Base-by-base conservation (phyloP, 2,113 vertebrate genomes). In the Geothlypis trichas region DNA sequence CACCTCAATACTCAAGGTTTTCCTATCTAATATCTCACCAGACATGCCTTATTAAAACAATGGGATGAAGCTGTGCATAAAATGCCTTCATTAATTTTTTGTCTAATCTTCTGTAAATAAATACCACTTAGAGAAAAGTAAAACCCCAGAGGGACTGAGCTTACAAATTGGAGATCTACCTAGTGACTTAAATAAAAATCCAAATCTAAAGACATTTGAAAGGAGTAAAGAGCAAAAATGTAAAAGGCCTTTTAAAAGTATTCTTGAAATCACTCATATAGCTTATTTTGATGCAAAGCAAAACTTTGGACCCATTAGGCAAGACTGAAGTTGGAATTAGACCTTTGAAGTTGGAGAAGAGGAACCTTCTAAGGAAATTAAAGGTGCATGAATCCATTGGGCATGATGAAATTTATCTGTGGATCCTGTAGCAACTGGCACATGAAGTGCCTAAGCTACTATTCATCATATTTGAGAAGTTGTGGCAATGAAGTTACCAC, bases 301-400 rank as follows among this genome's bases (percentile, higher is more conserved):
- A 37, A 54, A 46, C 4, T 85, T 91, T 82, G 61, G 20, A 69
- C 58, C 17, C 23, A 10, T 82, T 73, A 73, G 31, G 17, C 4
- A 10, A 89, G 44, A n/a, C 28, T 58, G 42, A 91, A 79, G 28
- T 7, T 39, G 10, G 37, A 39, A 39, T 39, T 33, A 63, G 76
- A 81, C 30, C 5, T 84, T 65, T 61, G 24, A 95, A 82, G 20
- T 15, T 52, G 33, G 41, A 84, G 35, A 81, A 74, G 2, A 51
- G 11, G 33, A 76, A 63, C 5, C 4, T 7, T 61, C 24, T 75
- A 26, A 68, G 28, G 16, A 46, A 24, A 22, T 30, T 30, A 30
- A 82, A 54, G 11, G 16, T 68, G 5, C 24, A 15, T 0, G 0
- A 39, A 9, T n/a, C 16, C 20, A 22, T 26, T 23, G 3, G 28